A percentile compares a stretch with the other conserved stretches of the same genome.
These are phyloP conservation scores for Acipenser transmontanus DNA, from an alignment of 2,797 vertebrate genomes.

Conservation along the genomic window DNA sequence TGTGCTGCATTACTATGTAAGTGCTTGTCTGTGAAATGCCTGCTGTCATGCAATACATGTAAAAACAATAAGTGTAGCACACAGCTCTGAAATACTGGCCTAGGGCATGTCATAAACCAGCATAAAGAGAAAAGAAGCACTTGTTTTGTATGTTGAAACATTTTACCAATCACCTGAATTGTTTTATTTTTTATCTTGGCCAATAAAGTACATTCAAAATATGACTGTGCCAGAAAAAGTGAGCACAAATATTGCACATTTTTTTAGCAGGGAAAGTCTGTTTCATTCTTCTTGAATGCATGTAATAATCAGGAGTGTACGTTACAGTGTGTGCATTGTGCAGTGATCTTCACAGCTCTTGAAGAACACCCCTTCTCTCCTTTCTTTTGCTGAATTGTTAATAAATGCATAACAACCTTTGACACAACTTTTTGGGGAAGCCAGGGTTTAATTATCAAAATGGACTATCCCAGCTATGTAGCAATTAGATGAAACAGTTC, in stretches of 20 bases:
- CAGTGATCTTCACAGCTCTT: slow-evolving; percentile 26
- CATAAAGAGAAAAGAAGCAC: slow-evolving; percentile 44
- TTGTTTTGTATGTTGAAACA: slow-evolving; percentile 61
- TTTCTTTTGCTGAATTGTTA: too few species aligned
- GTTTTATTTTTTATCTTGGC: slow-evolving; percentile 47
- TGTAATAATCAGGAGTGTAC: too few species aligned
- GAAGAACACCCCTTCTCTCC: too few species aligned
- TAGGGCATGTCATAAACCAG: slow-evolving; percentile 45
- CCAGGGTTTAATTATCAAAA: too few species aligned
- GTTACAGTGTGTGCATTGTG: slow-evolving; percentile 43
- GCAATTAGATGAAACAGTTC: too few species aligned
- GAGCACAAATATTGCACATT: too few species aligned
- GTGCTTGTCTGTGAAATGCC: slow-evolving; percentile 42
- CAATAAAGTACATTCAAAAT: slow-evolving; percentile 37
- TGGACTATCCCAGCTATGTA: too few species aligned
- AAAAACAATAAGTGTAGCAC: slow-evolving; percentile 29
- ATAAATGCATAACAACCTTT: too few species aligned
- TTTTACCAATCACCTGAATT: slow-evolving; percentile 62
- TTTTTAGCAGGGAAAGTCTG: neutral
- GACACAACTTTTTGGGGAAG: too few species aligned
- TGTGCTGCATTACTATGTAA: too few species aligned
- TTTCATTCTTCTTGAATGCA: slow-evolving; percentile 37
- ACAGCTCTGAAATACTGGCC: slow-evolving; percentile 29
- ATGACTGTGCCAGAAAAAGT: slow-evolving; percentile 43
- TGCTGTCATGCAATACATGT: slow-evolving; percentile 41